These are phyloP conservation scores for Archilochus colubris DNA, from an alignment of 2,113 vertebrate species.

Conservation along the genomic window DNA sequence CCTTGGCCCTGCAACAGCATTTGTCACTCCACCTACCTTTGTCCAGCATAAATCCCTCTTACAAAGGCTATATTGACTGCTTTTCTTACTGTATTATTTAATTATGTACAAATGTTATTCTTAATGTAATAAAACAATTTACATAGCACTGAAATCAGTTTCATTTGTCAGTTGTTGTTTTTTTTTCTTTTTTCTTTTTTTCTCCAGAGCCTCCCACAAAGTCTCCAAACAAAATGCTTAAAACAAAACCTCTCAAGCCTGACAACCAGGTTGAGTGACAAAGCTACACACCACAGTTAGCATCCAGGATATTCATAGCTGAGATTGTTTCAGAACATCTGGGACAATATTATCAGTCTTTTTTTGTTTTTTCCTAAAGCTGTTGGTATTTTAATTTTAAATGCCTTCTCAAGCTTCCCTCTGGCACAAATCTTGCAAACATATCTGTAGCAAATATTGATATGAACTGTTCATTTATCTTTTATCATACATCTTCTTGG, in stretches of 20 bases:
- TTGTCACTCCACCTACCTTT: neutral
- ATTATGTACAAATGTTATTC: neutral
- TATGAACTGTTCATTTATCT: neutral
- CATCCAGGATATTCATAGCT: neutral
- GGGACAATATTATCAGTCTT: neutral
- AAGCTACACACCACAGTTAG: neutral
- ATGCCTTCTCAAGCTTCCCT: neutral
- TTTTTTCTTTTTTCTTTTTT: no score
- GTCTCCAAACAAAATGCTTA: neutral
- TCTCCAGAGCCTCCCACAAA: neutral
- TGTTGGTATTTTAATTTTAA: neutral
- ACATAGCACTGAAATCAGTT: neutral
- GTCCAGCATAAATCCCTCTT: neutral
- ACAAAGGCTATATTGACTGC: neutral
- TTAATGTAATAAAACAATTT: neutral
- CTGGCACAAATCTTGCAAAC: neutral
- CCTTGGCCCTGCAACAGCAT: neutral
- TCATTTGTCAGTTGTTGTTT: neutral
- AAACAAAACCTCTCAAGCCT: neutral
- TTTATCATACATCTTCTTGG: neutral
- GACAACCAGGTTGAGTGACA: neutral
- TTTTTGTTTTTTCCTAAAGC: neutral
- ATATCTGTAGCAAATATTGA: neutral
- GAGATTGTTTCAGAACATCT: neutral
- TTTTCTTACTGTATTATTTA: neutral